Evolutionary conservation across 2,797 vertebrate species (phyloP).

Genomic region (Typhlichthys eigenmanni): DNA sequence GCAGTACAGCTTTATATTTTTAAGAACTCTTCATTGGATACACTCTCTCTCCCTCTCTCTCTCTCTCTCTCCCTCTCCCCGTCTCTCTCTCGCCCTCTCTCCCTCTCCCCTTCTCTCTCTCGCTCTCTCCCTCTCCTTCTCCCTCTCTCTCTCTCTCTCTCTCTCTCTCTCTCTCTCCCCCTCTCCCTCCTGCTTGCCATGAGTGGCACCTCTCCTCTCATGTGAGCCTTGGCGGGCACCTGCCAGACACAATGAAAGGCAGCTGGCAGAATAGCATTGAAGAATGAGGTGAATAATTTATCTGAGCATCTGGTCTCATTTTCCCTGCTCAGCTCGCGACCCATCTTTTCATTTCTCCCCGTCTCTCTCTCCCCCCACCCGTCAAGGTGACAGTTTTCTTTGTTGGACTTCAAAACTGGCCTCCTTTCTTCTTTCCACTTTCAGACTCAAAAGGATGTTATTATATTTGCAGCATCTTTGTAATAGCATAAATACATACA

Average conservation of each 20-base stretch:
- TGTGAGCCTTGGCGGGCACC: slow-evolving; percentile 43
- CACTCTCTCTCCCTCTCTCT: neutral
- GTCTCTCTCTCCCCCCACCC: slow-evolving; percentile 19
- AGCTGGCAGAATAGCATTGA: slow-evolving; percentile 53
- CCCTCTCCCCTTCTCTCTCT: too few species aligned
- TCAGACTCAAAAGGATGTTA: too few species aligned
- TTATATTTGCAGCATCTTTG: neutral
- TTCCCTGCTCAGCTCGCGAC: slow-evolving; percentile 20
- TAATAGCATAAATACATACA: too few species aligned
- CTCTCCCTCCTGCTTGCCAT: slow-evolving; percentile 1
- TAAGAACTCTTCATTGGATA: too few species aligned
- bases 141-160: too few species aligned
- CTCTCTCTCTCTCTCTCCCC: neutral
- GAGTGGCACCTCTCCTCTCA: slow-evolving; percentile 43
- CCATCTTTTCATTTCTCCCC: slow-evolving; percentile 27
- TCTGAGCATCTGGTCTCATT: slow-evolving; percentile 68
- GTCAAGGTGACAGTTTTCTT: slow-evolving; percentile 14
- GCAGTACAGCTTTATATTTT: too few species aligned
- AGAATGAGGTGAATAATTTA: slow-evolving; percentile 75
- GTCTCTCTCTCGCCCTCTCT: too few species aligned
- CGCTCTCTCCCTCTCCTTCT: too few species aligned
- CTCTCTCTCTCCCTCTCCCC: too few species aligned
- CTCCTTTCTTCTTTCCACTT: slow-evolving; percentile 6
- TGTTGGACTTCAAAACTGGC: neutral
- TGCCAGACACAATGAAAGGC: slow-evolving; percentile 58